A percentile compares a stretch with the other conserved stretches of the same genome.
Evolutionary conservation across 2,888 invertebrate species (phyloP).

Genomic region (Cenopis cana): DNA sequence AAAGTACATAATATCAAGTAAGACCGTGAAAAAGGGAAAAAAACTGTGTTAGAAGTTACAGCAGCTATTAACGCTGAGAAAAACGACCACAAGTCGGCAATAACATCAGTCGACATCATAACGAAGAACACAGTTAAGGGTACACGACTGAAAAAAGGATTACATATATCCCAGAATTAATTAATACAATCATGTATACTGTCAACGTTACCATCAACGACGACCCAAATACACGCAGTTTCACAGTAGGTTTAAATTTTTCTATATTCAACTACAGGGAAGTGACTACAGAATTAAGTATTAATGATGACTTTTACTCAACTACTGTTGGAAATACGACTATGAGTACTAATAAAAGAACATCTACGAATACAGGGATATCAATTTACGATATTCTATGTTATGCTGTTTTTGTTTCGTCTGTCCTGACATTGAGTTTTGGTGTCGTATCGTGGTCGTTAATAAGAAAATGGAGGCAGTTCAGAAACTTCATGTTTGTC

Average conservation of each 20-base stretch:
- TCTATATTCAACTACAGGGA: constrained; percentile 1
- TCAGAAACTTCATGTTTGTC: constrained; percentile 2
- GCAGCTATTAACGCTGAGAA: no score
- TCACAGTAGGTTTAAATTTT: background rate
- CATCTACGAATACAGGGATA: background rate
- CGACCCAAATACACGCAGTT: background rate
- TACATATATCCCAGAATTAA: background rate
- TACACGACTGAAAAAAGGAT: background rate
- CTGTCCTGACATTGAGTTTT: background rate
- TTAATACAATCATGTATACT: background rate
- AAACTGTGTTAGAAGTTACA: no score
- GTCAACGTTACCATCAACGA: background rate
- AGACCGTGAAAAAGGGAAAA: no score
- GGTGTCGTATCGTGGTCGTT: constrained; percentile 3
- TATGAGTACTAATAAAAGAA: no score
- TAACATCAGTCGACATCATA: no score
- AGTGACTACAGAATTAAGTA: background rate
- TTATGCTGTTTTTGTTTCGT: background rate
- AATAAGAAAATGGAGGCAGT: constrained; percentile 6
- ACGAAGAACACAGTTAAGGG: background rate
- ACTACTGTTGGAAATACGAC: background rate
- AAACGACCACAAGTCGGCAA: no score
- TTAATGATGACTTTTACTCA: background rate
- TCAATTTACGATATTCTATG: background rate
- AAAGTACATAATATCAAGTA: no score